Percentiles rank a stretch among this genome's conserved stretches.
Conservation (phyloP, 2,888 invertebrate genomes). For the Agonopterix arenella region DNA sequence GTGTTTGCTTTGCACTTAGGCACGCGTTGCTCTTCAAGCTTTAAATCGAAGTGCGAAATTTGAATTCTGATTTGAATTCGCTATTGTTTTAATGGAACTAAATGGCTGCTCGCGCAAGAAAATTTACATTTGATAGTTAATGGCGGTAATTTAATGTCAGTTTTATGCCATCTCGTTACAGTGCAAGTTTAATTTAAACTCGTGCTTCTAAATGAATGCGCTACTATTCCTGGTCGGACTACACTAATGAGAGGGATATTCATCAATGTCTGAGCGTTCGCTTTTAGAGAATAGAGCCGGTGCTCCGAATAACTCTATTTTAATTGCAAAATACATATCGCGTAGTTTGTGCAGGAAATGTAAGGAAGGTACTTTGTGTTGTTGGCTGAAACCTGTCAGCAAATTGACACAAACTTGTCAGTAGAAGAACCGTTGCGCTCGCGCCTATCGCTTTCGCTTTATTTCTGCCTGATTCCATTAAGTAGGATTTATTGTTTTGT, state of each 20-base stretch:
- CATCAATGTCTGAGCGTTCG: conserved; percentile 16
- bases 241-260: conserved; percentile 23
- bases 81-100: conserved; percentile 59
- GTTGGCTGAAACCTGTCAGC: too few species aligned
- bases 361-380: too few species aligned
- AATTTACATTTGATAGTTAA: conserved; percentile 6
- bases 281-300: conserved; percentile 8
- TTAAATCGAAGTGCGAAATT: conserved; percentile 74
- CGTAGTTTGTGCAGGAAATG: too few species aligned
- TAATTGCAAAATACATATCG: background rate
- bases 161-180: background rate
- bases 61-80: conserved; percentile 69
- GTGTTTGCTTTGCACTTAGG: conserved; percentile 71
- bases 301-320: background rate
- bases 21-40: conserved; percentile 57
- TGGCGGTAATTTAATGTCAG: background rate
- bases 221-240: conserved; percentile 3
- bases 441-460: too few species aligned
- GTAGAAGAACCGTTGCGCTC: too few species aligned
- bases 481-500: too few species aligned
- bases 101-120: conserved; percentile 16
- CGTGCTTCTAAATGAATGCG: conserved; percentile 1
- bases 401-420: too few species aligned
- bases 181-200: background rate
- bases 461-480: too few species aligned